A percentile compares a stretch with the other conserved stretches of the same genome.
Evolutionary conservation across 2,888 invertebrate genomes (phyloP).

Genomic region (Hirtodrosophila alboralis): DNA sequence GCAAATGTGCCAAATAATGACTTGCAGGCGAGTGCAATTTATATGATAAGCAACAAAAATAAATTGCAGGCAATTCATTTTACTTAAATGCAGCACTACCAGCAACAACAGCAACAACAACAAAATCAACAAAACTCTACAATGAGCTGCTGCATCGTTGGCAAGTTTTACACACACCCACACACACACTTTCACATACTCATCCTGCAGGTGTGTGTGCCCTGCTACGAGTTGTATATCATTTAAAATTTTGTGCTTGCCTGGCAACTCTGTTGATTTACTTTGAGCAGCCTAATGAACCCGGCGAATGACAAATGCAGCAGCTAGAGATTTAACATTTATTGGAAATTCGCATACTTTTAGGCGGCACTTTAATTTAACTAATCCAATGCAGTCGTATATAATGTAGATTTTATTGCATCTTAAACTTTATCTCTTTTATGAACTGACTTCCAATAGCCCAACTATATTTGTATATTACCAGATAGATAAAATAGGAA

Average conservation of each 20-base stretch:
- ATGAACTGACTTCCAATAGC: too few relatives aligned
- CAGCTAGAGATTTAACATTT: conserved; percentile 20
- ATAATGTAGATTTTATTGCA: too few relatives aligned
- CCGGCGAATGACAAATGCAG: conserved; percentile 20
- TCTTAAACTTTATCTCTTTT: too few relatives aligned
- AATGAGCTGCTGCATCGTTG: conserved; percentile 55
- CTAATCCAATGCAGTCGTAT: too few relatives aligned
- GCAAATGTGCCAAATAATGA: conserved; percentile 81
- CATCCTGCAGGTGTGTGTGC: conserved; percentile 19
- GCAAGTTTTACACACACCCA: conserved; percentile 38
- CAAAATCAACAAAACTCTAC: conserved; percentile 20
- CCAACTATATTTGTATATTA: too few relatives aligned
- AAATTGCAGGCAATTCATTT: conserved; percentile 80
- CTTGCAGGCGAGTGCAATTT: conserved; percentile 81
- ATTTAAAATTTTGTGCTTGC: conserved; percentile 53
- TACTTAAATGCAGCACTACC: conserved; percentile 71
- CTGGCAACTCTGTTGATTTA: conserved; percentile 56
- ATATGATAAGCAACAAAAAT: conserved; percentile 81
- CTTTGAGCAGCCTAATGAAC: conserved; percentile 57
- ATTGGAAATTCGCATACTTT: conserved; percentile 24
- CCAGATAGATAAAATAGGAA: too few relatives aligned
- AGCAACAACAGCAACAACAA: conserved; percentile 22
- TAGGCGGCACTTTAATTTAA: background rate
- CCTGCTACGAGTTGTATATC: conserved; percentile 43
- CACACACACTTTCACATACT: conserved; percentile 3